Percentiles rank a stretch among this genome's conserved stretches.
Evolutionary conservation across 2,888 invertebrate species (phyloP).

Genomic region (Cheilosia impressa): DNA sequence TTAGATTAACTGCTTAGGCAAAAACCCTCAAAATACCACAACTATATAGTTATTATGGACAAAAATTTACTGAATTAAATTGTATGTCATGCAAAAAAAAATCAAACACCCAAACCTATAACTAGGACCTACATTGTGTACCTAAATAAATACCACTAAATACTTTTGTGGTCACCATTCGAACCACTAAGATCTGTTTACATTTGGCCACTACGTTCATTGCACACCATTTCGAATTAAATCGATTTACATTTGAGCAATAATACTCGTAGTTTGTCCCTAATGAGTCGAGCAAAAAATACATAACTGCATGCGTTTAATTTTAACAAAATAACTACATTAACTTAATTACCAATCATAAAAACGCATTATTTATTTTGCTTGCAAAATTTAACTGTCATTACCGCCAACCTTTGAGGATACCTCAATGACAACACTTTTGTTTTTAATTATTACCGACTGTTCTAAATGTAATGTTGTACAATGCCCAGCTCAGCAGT

Average conservation of each 20-base stretch:
- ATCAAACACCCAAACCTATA: too few species aligned
- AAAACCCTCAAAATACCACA: too few species aligned
- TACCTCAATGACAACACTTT: constrained; percentile 43
- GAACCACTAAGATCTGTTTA: too few species aligned
- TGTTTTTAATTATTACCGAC: constrained; percentile 60
- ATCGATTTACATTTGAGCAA: neutral
- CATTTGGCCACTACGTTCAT: neutral
- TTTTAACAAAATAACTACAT: constrained; percentile 7
- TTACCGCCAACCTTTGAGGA: constrained; percentile 53
- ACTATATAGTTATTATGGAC: too few species aligned
- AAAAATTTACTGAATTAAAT: too few species aligned
- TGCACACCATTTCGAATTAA: neutral
- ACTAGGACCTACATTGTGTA: too few species aligned
- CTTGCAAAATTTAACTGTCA: constrained; percentile 54
- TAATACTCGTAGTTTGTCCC: neutral
- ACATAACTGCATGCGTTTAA: neutral
- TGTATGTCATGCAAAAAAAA: too few species aligned
- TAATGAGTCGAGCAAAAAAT: neutral
- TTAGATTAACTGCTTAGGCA: too few species aligned
- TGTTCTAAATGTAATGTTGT: constrained; percentile 65
- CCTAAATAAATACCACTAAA: too few species aligned
- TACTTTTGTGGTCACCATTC: too few species aligned
- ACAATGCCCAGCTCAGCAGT: constrained; percentile 24
- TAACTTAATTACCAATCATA: constrained; percentile 61
- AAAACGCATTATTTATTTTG: constrained; percentile 53